Conservation (phyloP, 53 echinoderm and acorn worm genomes). For the Henricia sp. region DNA sequence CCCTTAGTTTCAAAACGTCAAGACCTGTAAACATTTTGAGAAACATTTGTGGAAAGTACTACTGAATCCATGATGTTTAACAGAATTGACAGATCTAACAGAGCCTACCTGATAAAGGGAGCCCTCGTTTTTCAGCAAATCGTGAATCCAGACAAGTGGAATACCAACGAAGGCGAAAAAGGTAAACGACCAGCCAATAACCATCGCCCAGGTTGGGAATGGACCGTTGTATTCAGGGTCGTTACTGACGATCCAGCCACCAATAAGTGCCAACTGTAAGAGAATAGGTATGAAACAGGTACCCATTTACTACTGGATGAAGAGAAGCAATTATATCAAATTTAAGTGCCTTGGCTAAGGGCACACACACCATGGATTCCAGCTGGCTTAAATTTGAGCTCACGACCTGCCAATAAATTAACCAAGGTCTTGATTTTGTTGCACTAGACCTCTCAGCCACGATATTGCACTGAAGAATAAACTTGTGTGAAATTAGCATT, state of each 20-base stretch:
- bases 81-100: background rate
- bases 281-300: background rate
- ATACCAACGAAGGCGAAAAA: conserved; percentile 62
- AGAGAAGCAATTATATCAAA: background rate
- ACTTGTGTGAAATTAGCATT: too few species aligned
- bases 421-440: too few species aligned
- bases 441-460: too few species aligned
- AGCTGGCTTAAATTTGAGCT: too few species aligned
- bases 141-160: conserved; percentile 66
- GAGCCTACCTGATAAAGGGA: conserved; percentile 57
- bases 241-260: conserved; percentile 23
- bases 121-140: conserved; percentile 58
- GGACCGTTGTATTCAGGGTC: conserved; percentile 76
- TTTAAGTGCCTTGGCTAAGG: too few species aligned
- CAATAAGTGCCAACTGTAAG: conserved; percentile 17
- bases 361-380: too few species aligned
- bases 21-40: too few species aligned
- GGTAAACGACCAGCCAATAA: conserved; percentile 79
- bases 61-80: background rate
- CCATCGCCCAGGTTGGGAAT: conserved; percentile 73
- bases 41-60: background rate
- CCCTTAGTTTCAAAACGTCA: too few species aligned
- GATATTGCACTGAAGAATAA: too few species aligned
- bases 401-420: too few species aligned
- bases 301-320: too few species aligned